A percentile compares a stretch with the other conserved stretches of the same genome.
These are phyloP conservation scores for Takifugu flavidus DNA, from an alignment of 2,113 vertebrate genomes.

Conservation along the genomic window DNA sequence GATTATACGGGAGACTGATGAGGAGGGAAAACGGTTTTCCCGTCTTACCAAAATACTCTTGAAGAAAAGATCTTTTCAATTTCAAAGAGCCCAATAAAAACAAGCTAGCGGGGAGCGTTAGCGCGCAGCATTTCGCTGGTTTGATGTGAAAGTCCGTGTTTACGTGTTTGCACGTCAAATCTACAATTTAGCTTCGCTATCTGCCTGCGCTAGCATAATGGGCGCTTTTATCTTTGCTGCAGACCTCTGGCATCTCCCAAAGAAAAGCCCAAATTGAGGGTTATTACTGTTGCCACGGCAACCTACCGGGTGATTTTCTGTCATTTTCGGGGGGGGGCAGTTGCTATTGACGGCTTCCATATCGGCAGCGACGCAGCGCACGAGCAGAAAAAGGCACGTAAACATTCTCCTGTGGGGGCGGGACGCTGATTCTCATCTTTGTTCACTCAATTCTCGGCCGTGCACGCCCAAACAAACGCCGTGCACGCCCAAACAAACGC, in stretches of 20 bases:
- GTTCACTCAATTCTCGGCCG: neutral
- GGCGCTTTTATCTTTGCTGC: conserved; percentile 35
- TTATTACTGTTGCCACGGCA: conserved; percentile 76
- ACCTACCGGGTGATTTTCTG: conserved; percentile 71
- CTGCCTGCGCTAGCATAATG: neutral
- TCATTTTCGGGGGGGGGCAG: conserved; percentile 54
- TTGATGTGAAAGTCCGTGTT: conserved; percentile 11
- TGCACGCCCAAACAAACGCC: too few species aligned
- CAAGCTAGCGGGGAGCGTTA: neutral
- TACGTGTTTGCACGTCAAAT: conserved; percentile 14
- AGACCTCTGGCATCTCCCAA: conserved; percentile 52
- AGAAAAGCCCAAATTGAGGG: conserved; percentile 72
- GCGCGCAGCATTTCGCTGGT: neutral
- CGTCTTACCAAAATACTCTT: neutral
- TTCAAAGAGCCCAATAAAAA: neutral
- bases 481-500: neutral
- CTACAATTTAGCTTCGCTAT: conserved; percentile 10
- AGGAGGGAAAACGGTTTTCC: conserved; percentile 13
- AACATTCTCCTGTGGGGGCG: conserved; percentile 1
- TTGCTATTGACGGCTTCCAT: conserved; percentile 45
- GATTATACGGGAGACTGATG: conserved; percentile 33
- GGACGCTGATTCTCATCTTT: neutral
- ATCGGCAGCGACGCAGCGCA: conserved; percentile 9
- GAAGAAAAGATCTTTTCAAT: conserved; percentile 3
- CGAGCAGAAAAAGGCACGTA: conserved; percentile 24